Evolutionary conservation across 2,888 invertebrate species (phyloP).

Genomic region (Papilio gigon): DNA sequence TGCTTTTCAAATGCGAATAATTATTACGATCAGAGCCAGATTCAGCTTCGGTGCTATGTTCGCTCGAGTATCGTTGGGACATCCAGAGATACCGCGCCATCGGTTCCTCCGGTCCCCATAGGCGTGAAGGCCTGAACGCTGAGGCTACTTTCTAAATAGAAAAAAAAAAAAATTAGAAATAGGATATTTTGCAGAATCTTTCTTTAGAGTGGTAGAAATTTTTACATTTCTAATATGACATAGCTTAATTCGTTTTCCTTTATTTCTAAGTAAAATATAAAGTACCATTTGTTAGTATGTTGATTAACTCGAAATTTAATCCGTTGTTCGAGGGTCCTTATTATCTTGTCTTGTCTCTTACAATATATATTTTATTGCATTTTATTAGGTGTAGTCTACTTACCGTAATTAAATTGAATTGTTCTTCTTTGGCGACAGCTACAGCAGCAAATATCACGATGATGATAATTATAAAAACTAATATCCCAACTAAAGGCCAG

Average conservation of each 20-base stretch:
- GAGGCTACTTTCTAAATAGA: conserved; percentile 70
- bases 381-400: conserved; percentile 47
- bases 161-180: background rate
- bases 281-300: background rate
- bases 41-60: conserved; percentile 63
- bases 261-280: background rate
- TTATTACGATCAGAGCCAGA: conserved; percentile 61
- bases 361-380: too few relatives aligned
- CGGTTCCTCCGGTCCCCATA: conserved; percentile 79
- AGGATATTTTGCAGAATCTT: too few relatives aligned
- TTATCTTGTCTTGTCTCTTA: too few relatives aligned
- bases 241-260: background rate
- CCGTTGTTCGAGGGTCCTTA: background rate
- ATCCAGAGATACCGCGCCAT: conserved; percentile 77
- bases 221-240: background rate
- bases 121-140: conserved; percentile 71
- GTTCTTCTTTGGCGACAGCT: conserved; percentile 75
- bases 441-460: conserved; percentile 70
- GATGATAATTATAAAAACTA: conserved; percentile 62
- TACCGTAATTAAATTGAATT: conserved; percentile 73
- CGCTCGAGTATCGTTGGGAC: conserved; percentile 70
- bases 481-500: conserved; percentile 69
- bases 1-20: conserved; percentile 56
- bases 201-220: background rate
- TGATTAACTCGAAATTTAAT: background rate